Percentiles rank a stretch among this genome's conserved stretches.
Evolutionary conservation across 2,888 invertebrate species (phyloP).

Genomic region (Chloroclysta siterata): DNA sequence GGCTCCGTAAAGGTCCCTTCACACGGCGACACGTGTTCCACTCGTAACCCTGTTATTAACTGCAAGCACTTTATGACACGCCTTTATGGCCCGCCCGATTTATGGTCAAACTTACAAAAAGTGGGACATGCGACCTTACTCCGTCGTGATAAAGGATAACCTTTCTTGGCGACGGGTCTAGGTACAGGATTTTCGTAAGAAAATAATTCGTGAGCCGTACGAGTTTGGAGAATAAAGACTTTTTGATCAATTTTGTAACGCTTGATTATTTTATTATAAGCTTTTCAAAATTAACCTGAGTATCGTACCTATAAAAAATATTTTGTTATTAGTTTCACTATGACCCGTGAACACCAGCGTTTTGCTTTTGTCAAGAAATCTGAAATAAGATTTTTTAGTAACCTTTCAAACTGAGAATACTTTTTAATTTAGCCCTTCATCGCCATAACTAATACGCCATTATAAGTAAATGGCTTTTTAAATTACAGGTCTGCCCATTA

Average conservation of each 20-base stretch:
- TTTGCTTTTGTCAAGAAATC: background rate
- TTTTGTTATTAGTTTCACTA: too few relatives aligned
- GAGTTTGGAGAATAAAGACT: background rate
- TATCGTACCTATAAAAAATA: too few relatives aligned
- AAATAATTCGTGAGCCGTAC: background rate
- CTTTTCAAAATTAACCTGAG: too few relatives aligned
- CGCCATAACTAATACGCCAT: slow-evolving; percentile 14
- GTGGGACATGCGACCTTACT: slow-evolving; percentile 12
- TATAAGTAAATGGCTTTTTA: slow-evolving; percentile 23
- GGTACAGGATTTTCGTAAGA: background rate
- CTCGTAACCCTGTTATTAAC: slow-evolving; percentile 35
- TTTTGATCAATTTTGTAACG: background rate
- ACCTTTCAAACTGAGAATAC: background rate
- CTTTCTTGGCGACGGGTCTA: background rate
- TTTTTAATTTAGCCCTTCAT: slow-evolving; percentile 9
- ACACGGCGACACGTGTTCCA: slow-evolving; percentile 32
- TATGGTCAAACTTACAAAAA: slow-evolving; percentile 19
- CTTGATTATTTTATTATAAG: too few relatives aligned
- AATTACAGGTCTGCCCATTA: slow-evolving; percentile 31
- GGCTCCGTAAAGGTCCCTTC: slow-evolving; percentile 20
- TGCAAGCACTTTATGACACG: slow-evolving; percentile 33
- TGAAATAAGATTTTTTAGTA: background rate
- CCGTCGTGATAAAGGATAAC: background rate
- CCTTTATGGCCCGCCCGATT: slow-evolving; percentile 29
- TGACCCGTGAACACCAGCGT: too few relatives aligned